Evolutionary conservation across 2,888 invertebrate species (phyloP).

Genomic region (Machimus rusticus): DNA sequence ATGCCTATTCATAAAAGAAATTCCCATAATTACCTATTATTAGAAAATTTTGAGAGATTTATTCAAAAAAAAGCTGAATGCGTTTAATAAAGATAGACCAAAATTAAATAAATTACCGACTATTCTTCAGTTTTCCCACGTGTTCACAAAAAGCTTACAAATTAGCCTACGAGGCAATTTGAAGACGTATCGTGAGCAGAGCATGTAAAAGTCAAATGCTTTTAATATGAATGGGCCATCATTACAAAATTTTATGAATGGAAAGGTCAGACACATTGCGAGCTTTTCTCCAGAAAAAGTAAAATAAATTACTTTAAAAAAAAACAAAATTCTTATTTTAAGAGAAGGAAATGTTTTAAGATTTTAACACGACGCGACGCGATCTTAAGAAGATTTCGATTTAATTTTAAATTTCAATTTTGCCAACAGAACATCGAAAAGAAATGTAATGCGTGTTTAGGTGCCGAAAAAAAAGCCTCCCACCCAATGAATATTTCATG

Average conservation of each 20-base stretch:
- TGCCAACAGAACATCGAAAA: not conserved
- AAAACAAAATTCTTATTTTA: not conserved
- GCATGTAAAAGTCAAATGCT: not conserved
- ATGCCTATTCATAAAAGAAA: too few species aligned
- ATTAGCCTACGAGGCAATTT: not conserved
- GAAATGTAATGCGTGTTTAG: not conserved
- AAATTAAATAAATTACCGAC: not conserved
- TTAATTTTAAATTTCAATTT: not conserved
- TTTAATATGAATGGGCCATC: not conserved
- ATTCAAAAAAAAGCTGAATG: too few species aligned
- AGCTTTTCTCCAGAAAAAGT: not conserved
- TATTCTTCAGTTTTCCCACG: not conserved
- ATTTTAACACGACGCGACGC: not conserved
- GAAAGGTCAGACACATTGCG: not conserved
- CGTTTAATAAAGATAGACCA: not conserved
- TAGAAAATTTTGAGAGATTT: too few species aligned
- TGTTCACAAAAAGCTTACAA: not conserved
- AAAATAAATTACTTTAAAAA: not conserved
- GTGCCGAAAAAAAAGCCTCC: not conserved
- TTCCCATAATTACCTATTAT: not conserved
- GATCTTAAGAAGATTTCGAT: not conserved
- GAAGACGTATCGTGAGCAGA: not conserved
- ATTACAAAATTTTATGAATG: not conserved
- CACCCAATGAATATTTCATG: not conserved
- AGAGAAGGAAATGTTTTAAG: not conserved